phyloP scores from a whole-genome alignment of 2,888 invertebrate species.

The Sminthurinus aureus region DNA sequence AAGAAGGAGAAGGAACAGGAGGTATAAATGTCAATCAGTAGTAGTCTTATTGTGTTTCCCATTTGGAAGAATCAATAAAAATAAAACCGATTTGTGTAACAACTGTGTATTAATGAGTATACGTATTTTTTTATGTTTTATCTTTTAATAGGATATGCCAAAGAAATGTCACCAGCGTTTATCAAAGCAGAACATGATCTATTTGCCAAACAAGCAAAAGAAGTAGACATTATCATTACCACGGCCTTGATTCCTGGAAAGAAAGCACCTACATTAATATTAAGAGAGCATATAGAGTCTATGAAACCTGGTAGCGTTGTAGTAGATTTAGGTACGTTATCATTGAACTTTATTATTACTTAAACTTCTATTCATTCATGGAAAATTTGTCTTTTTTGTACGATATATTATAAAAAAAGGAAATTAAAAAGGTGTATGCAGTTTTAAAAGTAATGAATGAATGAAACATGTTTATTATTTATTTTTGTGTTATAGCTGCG shows the following conservation, averaged over 20 bases:
- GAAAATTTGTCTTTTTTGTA: neutral
- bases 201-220: conserved; percentile 84
- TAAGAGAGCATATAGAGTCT: conserved; percentile 62
- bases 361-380: neutral
- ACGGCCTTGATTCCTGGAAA: conserved; percentile 90
- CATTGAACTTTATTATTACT: neutral
- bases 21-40: conserved; percentile 77
- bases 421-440: too few relatives aligned
- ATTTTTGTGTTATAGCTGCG: conserved; percentile 76
- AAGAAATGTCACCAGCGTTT: conserved; percentile 79
- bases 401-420: too few relatives aligned
- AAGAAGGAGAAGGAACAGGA: conserved; percentile 75
- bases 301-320: conserved; percentile 42
- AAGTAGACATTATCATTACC: conserved; percentile 86
- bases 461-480: conserved; percentile 5
- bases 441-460: conserved; percentile 23
- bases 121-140: too few relatives aligned
- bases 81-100: neutral
- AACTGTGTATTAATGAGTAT: neutral
- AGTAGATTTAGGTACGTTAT: conserved; percentile 11
- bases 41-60: neutral
- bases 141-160: neutral
- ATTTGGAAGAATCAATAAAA: neutral
- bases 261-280: conserved; percentile 79
- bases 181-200: conserved; percentile 84